A percentile compares a stretch with the other conserved stretches of the same genome.
Conservation (phyloP, 2,797 vertebrate species). For the Manis pentadactyla region DNA sequence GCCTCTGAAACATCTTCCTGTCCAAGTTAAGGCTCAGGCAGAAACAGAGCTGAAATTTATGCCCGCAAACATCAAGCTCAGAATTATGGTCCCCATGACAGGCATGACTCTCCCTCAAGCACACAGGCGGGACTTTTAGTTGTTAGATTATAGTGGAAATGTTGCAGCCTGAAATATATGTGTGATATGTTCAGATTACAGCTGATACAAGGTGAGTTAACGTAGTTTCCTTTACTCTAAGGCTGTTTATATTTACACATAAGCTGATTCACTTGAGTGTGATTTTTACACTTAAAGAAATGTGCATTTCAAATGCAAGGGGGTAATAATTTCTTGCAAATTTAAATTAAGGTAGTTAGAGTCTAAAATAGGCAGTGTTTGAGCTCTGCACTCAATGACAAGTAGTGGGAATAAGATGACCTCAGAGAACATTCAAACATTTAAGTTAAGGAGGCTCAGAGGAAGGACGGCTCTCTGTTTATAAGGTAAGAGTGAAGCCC, state of each 20-base stretch:
- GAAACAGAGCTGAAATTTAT: conserved; percentile 69
- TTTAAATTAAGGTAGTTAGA: conserved; percentile 71
- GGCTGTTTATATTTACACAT: conserved; percentile 66
- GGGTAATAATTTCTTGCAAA: conserved; percentile 62
- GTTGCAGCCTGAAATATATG: conserved; percentile 52
- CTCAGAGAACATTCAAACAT: conserved; percentile 55
- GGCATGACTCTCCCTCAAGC: conserved; percentile 58
- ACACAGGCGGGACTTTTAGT: conserved; percentile 70
- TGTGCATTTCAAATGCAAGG: conserved; percentile 63
- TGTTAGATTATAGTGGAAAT: conserved; percentile 47
- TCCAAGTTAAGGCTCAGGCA: conserved; percentile 26
- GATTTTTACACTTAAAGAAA: conserved; percentile 69
- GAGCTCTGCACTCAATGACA: conserved; percentile 52
- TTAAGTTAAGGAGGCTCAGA: conserved; percentile 49
- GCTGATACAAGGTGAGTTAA: conserved; percentile 52
- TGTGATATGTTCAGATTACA: conserved; percentile 48
- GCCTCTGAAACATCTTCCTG: conserved; percentile 10
- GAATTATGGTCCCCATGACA: conserved; percentile 68
- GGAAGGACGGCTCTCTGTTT: background rate
- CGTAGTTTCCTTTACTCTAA: conserved; percentile 60
- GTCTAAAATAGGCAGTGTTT: conserved; percentile 68
- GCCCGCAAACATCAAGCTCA: conserved; percentile 57
- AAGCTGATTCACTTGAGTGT: conserved; percentile 58
- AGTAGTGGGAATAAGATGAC: conserved; percentile 16
- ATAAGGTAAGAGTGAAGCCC: background rate